Conservation (phyloP, 1,140 invertebrate species). For the Papilio machaon region DNA sequence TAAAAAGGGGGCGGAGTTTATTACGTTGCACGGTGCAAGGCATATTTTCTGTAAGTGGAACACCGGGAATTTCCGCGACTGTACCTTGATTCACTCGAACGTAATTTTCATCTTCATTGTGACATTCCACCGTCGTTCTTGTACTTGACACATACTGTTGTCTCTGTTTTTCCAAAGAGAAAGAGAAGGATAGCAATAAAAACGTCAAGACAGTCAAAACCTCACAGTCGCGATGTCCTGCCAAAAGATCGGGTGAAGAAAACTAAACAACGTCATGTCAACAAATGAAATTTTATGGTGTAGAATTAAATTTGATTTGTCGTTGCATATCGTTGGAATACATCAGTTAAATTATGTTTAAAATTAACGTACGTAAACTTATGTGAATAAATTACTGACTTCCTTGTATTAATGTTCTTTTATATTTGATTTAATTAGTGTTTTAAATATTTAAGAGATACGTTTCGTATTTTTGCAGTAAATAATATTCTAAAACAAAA, state of each 20-base stretch:
- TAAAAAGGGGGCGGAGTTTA: too few species aligned
- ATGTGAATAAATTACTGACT: not conserved
- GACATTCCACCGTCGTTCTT: not conserved
- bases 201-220: not conserved
- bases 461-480: not conserved
- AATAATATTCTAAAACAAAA: not conserved
- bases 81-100: conserved; percentile 21
- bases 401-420: not conserved
- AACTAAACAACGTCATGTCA: conserved; percentile 19
- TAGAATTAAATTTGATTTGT: conserved; percentile 14
- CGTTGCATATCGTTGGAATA: not conserved
- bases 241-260: conserved; percentile 12
- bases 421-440: not conserved
- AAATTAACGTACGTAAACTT: not conserved
- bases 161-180: not conserved
- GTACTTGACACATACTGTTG: not conserved
- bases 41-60: too few species aligned
- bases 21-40: too few species aligned
- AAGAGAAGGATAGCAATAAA: not conserved
- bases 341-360: not conserved
- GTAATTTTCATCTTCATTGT: conserved; percentile 21
- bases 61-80: too few species aligned
- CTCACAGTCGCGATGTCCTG: not conserved
- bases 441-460: not conserved
- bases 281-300: not conserved